Evolutionary conservation across 2,113 vertebrate genomes (phyloP).

Genomic region (Aspidoscelis tigris): DNA sequence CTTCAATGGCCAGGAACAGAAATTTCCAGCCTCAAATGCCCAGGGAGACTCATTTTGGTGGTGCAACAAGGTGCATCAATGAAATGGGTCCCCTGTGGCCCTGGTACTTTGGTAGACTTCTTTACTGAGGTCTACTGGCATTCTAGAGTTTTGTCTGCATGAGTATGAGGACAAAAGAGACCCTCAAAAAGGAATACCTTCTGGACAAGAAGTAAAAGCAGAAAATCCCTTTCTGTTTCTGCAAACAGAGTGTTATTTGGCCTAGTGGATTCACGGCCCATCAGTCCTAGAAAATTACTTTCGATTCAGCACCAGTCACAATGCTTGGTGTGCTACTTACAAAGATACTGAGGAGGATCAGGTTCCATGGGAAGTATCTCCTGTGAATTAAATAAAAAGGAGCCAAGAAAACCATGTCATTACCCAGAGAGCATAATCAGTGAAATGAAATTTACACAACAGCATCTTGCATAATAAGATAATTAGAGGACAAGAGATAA

Average conservation of each 20-base stretch:
- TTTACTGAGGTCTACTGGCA: neutral
- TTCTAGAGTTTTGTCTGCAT: too few species aligned
- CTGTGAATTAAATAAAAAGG: slow-evolving; percentile 71
- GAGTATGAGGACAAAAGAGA: too few species aligned
- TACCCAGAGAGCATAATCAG: neutral
- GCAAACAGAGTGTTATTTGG: too few species aligned
- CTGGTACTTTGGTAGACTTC: neutral
- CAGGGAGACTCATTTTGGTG: too few species aligned
- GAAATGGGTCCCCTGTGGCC: too few species aligned
- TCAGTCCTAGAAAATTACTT: neutral
- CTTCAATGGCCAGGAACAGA: too few species aligned
- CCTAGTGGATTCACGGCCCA: neutral
- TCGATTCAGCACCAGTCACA: neutral
- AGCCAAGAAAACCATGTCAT: neutral
- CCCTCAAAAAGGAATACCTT: too few species aligned
- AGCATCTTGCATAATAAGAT: neutral
- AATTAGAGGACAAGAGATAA: neutral
- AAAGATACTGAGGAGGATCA: slow-evolving; percentile 90
- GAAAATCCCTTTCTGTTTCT: too few species aligned
- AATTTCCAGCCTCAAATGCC: too few species aligned
- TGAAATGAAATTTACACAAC: neutral
- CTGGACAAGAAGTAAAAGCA: too few species aligned
- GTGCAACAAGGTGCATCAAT: too few species aligned
- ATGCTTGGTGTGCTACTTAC: slow-evolving; percentile 78
- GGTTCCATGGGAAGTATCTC: slow-evolving; percentile 93